Evolutionary conservation across 2,888 invertebrate genomes (phyloP).

Genomic region (Brachyptera putata): DNA sequence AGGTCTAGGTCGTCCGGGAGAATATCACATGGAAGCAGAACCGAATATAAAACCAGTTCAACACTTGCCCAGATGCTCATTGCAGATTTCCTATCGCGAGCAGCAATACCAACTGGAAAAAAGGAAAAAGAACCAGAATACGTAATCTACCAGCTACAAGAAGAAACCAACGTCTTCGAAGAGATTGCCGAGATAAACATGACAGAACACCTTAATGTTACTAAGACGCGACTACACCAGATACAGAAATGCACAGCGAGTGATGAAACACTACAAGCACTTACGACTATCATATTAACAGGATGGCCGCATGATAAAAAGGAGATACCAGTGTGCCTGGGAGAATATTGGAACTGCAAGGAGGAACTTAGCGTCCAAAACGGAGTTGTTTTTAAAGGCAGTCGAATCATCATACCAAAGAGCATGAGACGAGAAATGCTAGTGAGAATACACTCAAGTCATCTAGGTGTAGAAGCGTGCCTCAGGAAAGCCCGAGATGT

Average conservation of each 20-base stretch:
- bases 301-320: neutral
- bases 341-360: constrained; percentile 1
- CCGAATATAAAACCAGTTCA: no score
- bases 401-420: neutral
- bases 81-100: neutral
- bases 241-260: neutral
- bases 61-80: no score
- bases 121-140: neutral
- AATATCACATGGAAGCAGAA: no score
- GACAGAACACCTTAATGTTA: neutral
- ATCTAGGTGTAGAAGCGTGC: neutral
- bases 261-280: neutral
- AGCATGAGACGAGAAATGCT: neutral
- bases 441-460: neutral
- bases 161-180: neutral
- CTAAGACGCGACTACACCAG: neutral
- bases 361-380: neutral
- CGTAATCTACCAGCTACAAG: neutral
- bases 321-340: neutral
- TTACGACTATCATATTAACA: neutral
- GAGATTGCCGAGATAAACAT: neutral
- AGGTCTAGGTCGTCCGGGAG: no score
- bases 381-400: neutral
- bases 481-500: neutral
- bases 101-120: neutral